phyloP scores from a whole-genome alignment of 1,140 invertebrate genomes.

The Sycobia sp. region DNA sequence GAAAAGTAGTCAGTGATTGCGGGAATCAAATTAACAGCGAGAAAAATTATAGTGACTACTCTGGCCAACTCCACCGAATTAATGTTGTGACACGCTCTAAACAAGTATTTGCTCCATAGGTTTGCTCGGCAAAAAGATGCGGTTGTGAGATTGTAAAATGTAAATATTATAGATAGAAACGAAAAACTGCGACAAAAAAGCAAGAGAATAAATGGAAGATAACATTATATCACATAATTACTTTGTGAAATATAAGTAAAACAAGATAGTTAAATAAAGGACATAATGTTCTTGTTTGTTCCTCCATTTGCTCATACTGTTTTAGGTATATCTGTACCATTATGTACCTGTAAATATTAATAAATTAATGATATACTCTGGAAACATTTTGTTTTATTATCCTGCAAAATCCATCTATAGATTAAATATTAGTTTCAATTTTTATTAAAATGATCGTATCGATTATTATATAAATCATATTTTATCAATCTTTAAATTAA shows the following conservation, averaged over 20 bases:
- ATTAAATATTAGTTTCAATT: too few species aligned
- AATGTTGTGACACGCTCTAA: not conserved
- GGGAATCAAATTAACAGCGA: not conserved
- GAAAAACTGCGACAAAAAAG: not conserved
- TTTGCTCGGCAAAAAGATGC: not conserved
- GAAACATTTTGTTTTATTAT: not conserved
- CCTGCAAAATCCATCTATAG: not conserved
- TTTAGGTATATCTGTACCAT: slow-evolving; percentile 36
- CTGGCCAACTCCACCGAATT: slow-evolving; percentile 19
- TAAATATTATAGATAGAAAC: slow-evolving; percentile 27
- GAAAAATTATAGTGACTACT: not conserved
- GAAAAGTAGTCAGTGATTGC: not conserved
- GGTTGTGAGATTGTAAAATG: slow-evolving; percentile 20
- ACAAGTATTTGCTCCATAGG: not conserved
- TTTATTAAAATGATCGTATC: too few species aligned
- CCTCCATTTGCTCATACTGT: slow-evolving; percentile 26
- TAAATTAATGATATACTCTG: slow-evolving; percentile 37
- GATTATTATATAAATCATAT: too few species aligned
- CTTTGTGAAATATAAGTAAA: slow-evolving; percentile 23
- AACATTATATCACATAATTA: slow-evolving; percentile 8
- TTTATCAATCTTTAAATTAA: too few species aligned
- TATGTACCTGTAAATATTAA: slow-evolving; percentile 40
- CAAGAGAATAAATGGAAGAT: slow-evolving; percentile 21
- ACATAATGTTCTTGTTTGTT: slow-evolving; percentile 26
- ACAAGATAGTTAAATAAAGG: slow-evolving; percentile 22